Evolutionary conservation across 2,113 vertebrate genomes (phyloP).

Genomic region (Agapornis roseicollis): DNA sequence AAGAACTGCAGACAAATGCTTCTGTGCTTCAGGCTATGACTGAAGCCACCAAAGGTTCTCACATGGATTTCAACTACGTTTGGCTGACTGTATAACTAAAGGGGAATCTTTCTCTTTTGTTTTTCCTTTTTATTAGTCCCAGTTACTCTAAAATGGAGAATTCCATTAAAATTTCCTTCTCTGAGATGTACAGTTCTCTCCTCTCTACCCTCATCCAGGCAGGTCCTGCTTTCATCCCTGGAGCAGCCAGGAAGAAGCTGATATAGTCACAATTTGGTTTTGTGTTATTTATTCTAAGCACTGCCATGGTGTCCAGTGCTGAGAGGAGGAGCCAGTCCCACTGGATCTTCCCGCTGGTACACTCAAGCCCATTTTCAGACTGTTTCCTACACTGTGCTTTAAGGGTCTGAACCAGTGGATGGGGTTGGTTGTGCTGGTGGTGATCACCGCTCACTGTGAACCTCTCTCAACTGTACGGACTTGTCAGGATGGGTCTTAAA

Average conservation of each 20-base stretch:
- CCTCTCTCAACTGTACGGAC: not conserved
- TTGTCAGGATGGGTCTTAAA: not conserved
- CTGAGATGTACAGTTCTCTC: not conserved
- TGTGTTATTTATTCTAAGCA: not conserved
- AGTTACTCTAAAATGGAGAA: not conserved
- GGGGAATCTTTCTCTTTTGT: not conserved
- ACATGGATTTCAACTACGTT: not conserved
- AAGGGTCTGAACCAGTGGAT: not conserved
- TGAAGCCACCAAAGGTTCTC: not conserved
- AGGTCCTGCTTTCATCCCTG: not conserved
- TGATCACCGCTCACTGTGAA: not conserved
- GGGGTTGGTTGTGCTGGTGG: not conserved
- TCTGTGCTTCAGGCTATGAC: not conserved
- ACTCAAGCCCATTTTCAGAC: not conserved
- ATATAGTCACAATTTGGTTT: not conserved
- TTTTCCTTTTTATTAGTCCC: not conserved
- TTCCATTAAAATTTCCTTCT: not conserved
- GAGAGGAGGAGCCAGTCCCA: not conserved
- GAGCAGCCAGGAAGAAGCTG: not conserved
- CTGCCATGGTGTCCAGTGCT: not conserved
- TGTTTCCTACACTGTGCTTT: not conserved
- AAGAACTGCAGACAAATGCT: not conserved
- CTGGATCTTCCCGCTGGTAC: not conserved
- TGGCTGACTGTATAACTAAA: not conserved
- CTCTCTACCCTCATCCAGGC: not conserved